Percentiles rank a stretch among this genome's conserved stretches.
phyloP scores from a whole-genome alignment of 2,113 vertebrate species.

The Aegithalos caudatus region DNA sequence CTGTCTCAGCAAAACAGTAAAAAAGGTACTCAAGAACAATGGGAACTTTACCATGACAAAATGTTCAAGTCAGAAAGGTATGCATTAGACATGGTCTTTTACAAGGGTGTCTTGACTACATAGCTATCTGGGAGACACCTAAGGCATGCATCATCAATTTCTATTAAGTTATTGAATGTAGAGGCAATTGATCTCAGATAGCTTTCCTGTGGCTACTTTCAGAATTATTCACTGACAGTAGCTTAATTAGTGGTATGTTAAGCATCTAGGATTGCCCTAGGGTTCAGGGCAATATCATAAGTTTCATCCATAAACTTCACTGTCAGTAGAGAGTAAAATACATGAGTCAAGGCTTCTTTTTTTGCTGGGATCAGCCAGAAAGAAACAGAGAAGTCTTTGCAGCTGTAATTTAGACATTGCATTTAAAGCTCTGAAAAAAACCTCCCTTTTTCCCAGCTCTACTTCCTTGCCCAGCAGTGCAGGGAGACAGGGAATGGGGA shows the following conservation, averaged over 20 bases:
- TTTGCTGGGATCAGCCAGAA: background rate
- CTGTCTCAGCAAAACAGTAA: background rate
- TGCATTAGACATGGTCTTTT: background rate
- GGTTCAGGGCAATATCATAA: accelerated
- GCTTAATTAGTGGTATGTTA: background rate
- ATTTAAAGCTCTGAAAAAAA: background rate
- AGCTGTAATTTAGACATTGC: background rate
- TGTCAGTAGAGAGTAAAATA: background rate
- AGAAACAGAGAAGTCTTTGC: background rate
- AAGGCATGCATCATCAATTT: background rate
- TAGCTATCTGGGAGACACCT: background rate
- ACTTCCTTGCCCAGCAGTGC: background rate
- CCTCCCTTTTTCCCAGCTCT: background rate
- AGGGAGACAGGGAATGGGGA: background rate
- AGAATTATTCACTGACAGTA: background rate
- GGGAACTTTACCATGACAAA: background rate
- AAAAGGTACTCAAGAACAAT: background rate
- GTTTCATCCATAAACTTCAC: background rate
- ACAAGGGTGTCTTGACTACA: background rate
- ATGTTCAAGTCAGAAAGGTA: background rate
- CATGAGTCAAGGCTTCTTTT: background rate
- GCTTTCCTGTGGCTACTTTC: background rate
- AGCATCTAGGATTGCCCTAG: background rate
- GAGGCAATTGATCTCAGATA: background rate
- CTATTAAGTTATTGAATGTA: background rate